These are phyloP conservation scores for Palaemon carinicauda DNA, from an alignment of 1,140 invertebrate genomes.

Conservation along the genomic window DNA sequence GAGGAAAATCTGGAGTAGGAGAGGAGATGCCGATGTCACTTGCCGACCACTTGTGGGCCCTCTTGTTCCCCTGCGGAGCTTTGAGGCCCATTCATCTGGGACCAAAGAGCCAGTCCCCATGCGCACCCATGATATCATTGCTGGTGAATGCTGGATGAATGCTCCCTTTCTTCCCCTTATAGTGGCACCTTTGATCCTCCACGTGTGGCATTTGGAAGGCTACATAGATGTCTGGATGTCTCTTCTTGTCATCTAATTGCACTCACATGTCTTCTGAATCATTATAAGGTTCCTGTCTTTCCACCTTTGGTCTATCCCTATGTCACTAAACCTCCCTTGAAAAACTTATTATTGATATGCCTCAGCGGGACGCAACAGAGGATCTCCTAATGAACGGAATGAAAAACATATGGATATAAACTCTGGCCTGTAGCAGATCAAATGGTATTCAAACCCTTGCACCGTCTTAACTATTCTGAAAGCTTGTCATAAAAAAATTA, in stretches of 20 bases:
- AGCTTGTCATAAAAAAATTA: too few relatives aligned
- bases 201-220: constrained; percentile 52
- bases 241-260: constrained; percentile 39
- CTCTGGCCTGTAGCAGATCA: too few relatives aligned
- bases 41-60: constrained; percentile 11
- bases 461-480: too few relatives aligned
- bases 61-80: constrained; percentile 16
- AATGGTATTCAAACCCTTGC: too few relatives aligned
- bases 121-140: constrained; percentile 56
- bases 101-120: constrained; percentile 49
- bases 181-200: constrained; percentile 54
- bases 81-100: constrained; percentile 3
- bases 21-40: constrained; percentile 6
- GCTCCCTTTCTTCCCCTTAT: constrained; percentile 35
- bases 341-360: too few relatives aligned
- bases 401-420: too few relatives aligned
- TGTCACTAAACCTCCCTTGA: too few relatives aligned
- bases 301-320: not conserved
- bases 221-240: constrained; percentile 44
- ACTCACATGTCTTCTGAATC: constrained; percentile 34
- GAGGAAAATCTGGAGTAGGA: too few relatives aligned
- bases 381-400: too few relatives aligned
- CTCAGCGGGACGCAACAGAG: too few relatives aligned
- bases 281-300: not conserved
- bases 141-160: constrained; percentile 48